Percentiles rank a stretch among this genome's conserved stretches.
Evolutionary conservation across 1,140 invertebrate genomes (phyloP).

Genomic region (Teleogryllus occipitalis): DNA sequence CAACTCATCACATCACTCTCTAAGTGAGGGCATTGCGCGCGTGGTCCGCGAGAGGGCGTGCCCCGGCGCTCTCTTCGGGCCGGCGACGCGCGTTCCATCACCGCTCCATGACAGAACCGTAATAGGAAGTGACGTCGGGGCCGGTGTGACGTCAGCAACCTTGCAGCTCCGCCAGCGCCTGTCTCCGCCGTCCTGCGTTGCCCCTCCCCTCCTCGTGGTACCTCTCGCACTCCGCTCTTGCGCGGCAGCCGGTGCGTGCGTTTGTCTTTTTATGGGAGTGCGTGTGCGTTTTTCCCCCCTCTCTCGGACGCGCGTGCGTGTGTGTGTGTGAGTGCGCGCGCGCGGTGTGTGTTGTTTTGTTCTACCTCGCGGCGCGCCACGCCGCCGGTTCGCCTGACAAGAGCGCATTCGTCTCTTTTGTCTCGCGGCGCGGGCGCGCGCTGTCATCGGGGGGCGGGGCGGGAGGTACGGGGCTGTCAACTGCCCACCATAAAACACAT

Average conservation of each 20-base stretch:
- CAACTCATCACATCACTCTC: no score
- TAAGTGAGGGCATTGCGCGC: no score
- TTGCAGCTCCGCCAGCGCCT: constrained; percentile 5
- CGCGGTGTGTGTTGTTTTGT: background rate
- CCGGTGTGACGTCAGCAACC: constrained; percentile 13
- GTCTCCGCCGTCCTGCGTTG: background rate
- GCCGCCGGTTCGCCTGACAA: constrained; percentile 13
- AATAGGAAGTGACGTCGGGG: constrained; percentile 14
- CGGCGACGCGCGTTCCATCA: constrained; percentile 9
- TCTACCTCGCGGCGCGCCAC: background rate
- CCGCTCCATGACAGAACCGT: constrained; percentile 9
- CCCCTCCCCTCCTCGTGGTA: background rate
- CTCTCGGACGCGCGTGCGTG: background rate
- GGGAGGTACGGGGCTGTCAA: constrained; percentile 14
- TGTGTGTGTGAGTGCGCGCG: no score
- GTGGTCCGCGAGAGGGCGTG: no score
- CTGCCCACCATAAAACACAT: constrained; percentile 16
- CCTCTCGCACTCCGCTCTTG: background rate
- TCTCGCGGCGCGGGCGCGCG: background rate
- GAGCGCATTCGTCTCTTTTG: constrained; percentile 12
- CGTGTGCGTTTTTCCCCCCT: background rate
- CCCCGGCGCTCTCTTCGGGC: background rate
- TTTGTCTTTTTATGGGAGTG: background rate
- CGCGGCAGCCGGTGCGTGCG: background rate
- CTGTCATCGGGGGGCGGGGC: constrained; percentile 16